These are phyloP conservation scores for Champsocephalus gunnari DNA, from an alignment of 2,797 vertebrate genomes.

Conservation along the genomic window DNA sequence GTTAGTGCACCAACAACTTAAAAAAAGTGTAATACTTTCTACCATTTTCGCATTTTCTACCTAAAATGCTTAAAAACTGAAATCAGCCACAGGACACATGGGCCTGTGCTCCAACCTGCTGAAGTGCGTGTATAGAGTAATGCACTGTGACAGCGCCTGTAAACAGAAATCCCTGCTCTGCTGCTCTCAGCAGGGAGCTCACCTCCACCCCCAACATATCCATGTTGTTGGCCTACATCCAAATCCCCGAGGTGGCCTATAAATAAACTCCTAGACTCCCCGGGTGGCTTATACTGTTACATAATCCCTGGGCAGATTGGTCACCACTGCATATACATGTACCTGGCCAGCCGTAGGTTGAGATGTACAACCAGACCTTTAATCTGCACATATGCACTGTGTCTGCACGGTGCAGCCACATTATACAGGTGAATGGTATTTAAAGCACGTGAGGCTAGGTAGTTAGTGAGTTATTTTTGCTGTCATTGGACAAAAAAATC, in stretches of 20 bases:
- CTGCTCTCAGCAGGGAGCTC: slow-evolving; percentile 53
- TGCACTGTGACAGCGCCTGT: slow-evolving; percentile 40
- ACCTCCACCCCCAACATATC: slow-evolving; percentile 28
- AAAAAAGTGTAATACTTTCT: background rate
- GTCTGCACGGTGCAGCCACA: slow-evolving; percentile 21
- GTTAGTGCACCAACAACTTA: background rate
- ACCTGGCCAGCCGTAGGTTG: slow-evolving; percentile 43
- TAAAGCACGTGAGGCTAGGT: too few species aligned
- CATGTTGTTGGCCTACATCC: slow-evolving; percentile 37
- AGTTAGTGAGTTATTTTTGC: too few species aligned
- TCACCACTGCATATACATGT: slow-evolving; percentile 27
- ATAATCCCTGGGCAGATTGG: slow-evolving; percentile 64
- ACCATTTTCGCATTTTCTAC: slow-evolving; percentile 11
- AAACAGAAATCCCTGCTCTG: slow-evolving; percentile 57
- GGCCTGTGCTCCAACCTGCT: background rate
- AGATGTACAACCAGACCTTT: slow-evolving; percentile 24
- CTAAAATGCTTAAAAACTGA: slow-evolving; percentile 6
- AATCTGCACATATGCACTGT: slow-evolving; percentile 32
- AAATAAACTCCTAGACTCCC: slow-evolving; percentile 62
- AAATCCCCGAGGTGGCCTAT: slow-evolving; percentile 67
- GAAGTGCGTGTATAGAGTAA: slow-evolving; percentile 35
- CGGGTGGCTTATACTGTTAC: slow-evolving; percentile 63
- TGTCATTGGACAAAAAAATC: too few species aligned
- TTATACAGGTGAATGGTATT: background rate
- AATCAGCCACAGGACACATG: slow-evolving; percentile 9